Percentiles rank a stretch among this genome's conserved stretches.
Evolutionary conservation across 2,888 invertebrate species (phyloP).

Genomic region (Drosophila pseudotakahashii): DNA sequence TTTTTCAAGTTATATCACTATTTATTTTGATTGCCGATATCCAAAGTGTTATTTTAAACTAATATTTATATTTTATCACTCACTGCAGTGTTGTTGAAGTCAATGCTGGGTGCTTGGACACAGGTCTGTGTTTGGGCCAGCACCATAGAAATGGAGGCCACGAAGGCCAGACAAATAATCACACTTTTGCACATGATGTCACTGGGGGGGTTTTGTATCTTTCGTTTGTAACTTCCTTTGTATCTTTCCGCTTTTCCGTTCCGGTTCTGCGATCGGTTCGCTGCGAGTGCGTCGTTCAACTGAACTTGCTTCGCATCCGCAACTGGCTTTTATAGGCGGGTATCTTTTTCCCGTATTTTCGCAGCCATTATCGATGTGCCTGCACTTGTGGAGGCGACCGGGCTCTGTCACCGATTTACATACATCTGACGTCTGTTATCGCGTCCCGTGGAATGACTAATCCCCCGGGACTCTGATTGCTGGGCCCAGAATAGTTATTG

Average conservation of each 20-base stretch:
- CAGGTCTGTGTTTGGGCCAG: constrained; percentile 40
- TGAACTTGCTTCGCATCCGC: constrained; percentile 48
- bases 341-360: constrained; percentile 24
- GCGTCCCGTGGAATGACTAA: constrained; percentile 24
- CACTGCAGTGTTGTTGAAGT: constrained; percentile 55
- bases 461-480: constrained; percentile 14
- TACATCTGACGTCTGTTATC: constrained; percentile 42
- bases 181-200: constrained; percentile 63
- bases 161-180: constrained; percentile 41
- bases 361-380: constrained; percentile 23
- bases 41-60: neutral
- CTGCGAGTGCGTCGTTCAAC: constrained; percentile 54
- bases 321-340: constrained; percentile 58
- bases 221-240: neutral
- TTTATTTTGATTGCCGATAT: neutral
- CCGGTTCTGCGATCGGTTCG: constrained; percentile 52
- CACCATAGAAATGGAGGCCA: constrained; percentile 42
- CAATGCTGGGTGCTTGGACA: constrained; percentile 7
- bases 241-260: neutral
- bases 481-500: neutral
- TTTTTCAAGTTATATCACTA: too few species aligned
- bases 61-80: constrained; percentile 31
- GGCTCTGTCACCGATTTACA: constrained; percentile 33
- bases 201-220: neutral
- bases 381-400: constrained; percentile 6